Percentiles rank a stretch among this genome's conserved stretches.
These are phyloP conservation scores for Candoia aspera DNA, from an alignment of 2,113 vertebrate species.

Conservation along the genomic window DNA sequence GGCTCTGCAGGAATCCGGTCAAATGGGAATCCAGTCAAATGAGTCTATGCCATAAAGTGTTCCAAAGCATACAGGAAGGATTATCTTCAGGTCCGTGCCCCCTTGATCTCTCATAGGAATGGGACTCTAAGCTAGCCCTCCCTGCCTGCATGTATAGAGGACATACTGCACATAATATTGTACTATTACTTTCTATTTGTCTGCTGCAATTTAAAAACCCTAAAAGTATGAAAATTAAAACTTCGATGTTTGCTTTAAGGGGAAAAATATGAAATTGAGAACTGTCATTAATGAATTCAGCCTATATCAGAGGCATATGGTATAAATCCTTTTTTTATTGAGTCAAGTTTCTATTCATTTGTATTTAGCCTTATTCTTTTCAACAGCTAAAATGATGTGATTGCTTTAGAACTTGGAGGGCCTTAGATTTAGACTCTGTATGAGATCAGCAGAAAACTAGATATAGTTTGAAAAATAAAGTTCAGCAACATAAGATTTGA, in stretches of 20 bases:
- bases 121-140: background rate
- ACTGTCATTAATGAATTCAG: slow-evolving; percentile 28
- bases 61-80: too few species aligned
- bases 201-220: too few species aligned
- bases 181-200: background rate
- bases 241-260: slow-evolving; percentile 37
- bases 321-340: slow-evolving; percentile 42
- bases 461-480: slow-evolving; percentile 49
- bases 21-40: too few species aligned
- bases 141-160: background rate
- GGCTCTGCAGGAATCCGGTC: too few species aligned
- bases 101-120: background rate
- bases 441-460: slow-evolving; percentile 41
- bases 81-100: too few species aligned
- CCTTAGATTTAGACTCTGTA: slow-evolving; percentile 5
- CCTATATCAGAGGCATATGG: slow-evolving; percentile 29
- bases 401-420: slow-evolving; percentile 51
- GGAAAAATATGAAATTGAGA: slow-evolving; percentile 29
- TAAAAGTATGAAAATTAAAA: slow-evolving; percentile 6
- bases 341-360: slow-evolving; percentile 51
- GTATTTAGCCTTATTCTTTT: slow-evolving; percentile 50
- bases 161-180: background rate
- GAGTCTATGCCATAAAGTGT: too few species aligned
- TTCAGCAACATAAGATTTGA: slow-evolving; percentile 31
- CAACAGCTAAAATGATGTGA: slow-evolving; percentile 31